Evolutionary conservation across 2,113 vertebrate genomes (phyloP), one percentile per base, ranked within the genome.

Genomic region (Callipepla californica): DNA sequence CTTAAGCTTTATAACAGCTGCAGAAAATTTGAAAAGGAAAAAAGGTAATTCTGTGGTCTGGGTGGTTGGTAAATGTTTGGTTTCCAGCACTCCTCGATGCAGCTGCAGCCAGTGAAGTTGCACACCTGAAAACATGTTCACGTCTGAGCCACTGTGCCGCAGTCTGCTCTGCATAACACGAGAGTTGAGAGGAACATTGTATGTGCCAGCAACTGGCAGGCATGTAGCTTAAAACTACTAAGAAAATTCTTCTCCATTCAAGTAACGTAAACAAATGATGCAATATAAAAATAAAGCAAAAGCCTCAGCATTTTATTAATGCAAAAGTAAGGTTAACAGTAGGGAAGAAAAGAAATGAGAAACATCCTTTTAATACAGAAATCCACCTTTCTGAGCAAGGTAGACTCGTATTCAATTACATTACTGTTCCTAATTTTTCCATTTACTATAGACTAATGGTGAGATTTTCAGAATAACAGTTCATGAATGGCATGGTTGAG

Each of bases 11-110:
- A 38, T 40, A 85, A 53, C 20, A 85, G 67, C 48, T 85, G 67
- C 85, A 95, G 59, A 82, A 94, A 90, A 85, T 74, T 23, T 79
- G 40, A 87, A 91, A 91, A 45, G 10, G 8, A 45, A 44, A 78
- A 79, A 89, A 87, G 3, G 42, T 26, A 74, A 25, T 63, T 76
- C 32, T 77, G 34, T 62, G 16, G 21, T 80, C 73, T 91, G 53
- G 12, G 18, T 63, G 34, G 19, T 0, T 16, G 55, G 45, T 58
- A 80, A 77, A 85, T 77, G 62, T 23, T 87, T 45, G 15, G 9
- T 1, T 1, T 55, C 23, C 50, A 83, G 38, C 28, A 66, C 32
- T 7, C 57, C 51, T 34, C 3, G 65, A 79, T 34, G 68, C 62
- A 90, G 75, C 34, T 89, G 78, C 62, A 89, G 6, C 32, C 45